Conservation (phyloP, 2,797 vertebrate genomes). For the Chromis chromis region DNA sequence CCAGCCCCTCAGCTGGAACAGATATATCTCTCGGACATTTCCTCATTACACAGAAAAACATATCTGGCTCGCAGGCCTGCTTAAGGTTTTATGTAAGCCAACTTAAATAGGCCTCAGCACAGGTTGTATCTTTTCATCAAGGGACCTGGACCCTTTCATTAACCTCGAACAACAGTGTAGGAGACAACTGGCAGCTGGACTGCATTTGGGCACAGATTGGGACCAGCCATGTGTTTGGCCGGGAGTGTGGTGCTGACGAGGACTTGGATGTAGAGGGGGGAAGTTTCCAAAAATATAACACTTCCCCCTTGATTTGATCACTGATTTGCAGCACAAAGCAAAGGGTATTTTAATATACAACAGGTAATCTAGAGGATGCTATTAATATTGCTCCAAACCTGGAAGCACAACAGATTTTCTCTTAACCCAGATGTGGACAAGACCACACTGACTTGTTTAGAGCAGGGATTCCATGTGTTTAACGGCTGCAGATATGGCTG, state of each 20-base stretch:
- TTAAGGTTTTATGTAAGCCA: conserved; percentile 48
- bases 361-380: conserved; percentile 26
- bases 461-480: conserved; percentile 35
- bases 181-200: conserved; percentile 73
- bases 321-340: conserved; percentile 15
- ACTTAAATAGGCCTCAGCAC: conserved; percentile 36
- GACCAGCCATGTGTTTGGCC: conserved; percentile 69
- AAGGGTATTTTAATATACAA: conserved; percentile 1
- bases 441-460: conserved; percentile 16
- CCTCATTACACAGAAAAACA: conserved; percentile 51
- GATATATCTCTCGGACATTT: conserved; percentile 44
- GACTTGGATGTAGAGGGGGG: conserved; percentile 41
- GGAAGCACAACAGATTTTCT: conserved; percentile 26
- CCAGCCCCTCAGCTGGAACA: conserved; percentile 35
- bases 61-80: conserved; percentile 39
- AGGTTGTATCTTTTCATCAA: conserved; percentile 75
- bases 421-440: not conserved
- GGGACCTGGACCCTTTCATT: conserved; percentile 67
- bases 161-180: conserved; percentile 68
- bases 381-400: conserved; percentile 17
- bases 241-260: conserved; percentile 30
- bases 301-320: conserved; percentile 43
- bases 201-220: conserved; percentile 71
- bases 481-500: conserved; percentile 35
- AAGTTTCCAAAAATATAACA: conserved; percentile 57